Percentiles rank a stretch among this genome's conserved stretches.
phyloP scores from a whole-genome alignment of 2,888 invertebrate species.

The Psococerastis gibbosa region DNA sequence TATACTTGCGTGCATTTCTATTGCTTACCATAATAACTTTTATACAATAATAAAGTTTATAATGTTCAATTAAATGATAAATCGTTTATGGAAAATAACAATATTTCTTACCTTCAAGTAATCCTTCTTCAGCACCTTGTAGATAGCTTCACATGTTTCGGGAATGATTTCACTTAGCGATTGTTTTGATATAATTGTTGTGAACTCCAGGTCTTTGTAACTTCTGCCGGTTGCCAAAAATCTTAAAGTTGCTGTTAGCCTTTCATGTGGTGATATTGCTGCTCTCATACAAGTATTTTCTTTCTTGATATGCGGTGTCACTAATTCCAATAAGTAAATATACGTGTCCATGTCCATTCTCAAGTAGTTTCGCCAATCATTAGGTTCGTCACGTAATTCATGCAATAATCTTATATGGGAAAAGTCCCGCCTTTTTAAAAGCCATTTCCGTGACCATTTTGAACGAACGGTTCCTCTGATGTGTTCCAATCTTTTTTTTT shows the following conservation, averaged over 20 bases:
- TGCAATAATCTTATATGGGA: constrained; percentile 13
- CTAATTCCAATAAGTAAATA: constrained; percentile 16
- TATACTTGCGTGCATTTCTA: no score
- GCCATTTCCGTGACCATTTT: constrained; percentile 11
- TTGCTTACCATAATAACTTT: no score
- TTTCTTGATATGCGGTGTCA: constrained; percentile 17
- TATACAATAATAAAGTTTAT: constrained; percentile 1
- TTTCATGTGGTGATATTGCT: constrained; percentile 18
- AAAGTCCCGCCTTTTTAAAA: constrained; percentile 8
- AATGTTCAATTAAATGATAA: constrained; percentile 6
- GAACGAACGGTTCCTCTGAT: constrained; percentile 1
- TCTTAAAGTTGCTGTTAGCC: constrained; percentile 15
- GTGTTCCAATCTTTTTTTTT: no score
- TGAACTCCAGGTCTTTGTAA: constrained; percentile 20
- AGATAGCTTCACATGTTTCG: constrained; percentile 19
- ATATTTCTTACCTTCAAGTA: constrained; percentile 17
- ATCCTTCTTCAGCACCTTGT: constrained; percentile 18
- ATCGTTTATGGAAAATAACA: constrained; percentile 13
- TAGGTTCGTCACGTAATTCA: constrained; percentile 14
- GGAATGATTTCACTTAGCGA: constrained; percentile 19
- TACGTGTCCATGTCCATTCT: constrained; percentile 18
- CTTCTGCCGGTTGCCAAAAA: constrained; percentile 19
- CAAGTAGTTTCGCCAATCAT: constrained; percentile 18
- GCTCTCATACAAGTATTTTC: constrained; percentile 17
- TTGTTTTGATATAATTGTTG: constrained; percentile 19